A percentile compares a stretch with the other conserved stretches of the same genome.
Evolutionary conservation across 2,888 invertebrate genomes (phyloP).

Genomic region (Lycia hirtaria): DNA sequence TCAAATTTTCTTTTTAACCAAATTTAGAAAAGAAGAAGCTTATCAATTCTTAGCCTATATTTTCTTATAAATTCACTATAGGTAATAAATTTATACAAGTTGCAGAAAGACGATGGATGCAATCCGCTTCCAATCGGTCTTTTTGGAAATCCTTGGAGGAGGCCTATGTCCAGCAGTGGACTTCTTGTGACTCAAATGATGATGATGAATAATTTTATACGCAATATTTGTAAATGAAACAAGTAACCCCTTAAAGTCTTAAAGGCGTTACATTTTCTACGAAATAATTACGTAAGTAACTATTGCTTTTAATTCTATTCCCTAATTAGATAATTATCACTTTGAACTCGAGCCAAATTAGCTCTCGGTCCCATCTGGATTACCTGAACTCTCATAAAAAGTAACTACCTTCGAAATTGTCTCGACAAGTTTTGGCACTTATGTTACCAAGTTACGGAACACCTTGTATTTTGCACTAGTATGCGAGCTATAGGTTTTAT

Average conservation of each 20-base stretch:
- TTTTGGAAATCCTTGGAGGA: too few relatives aligned
- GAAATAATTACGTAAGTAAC: neutral
- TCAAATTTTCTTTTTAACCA: too few relatives aligned
- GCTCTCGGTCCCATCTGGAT: slow-evolving; percentile 5
- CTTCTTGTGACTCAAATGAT: too few relatives aligned
- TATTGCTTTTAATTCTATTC: slow-evolving; percentile 4
- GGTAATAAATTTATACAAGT: too few relatives aligned
- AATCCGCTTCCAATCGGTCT: too few relatives aligned
- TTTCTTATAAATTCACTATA: too few relatives aligned
- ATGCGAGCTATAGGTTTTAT: neutral
- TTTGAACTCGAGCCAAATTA: slow-evolving; percentile 27
- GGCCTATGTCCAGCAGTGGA: too few relatives aligned
- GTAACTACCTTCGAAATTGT: slow-evolving; percentile 16
- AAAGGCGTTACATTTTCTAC: neutral
- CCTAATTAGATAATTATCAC: slow-evolving; percentile 4
- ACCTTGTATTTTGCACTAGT: neutral
- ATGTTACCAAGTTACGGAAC: slow-evolving; percentile 4
- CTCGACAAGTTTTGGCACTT: slow-evolving; percentile 8
- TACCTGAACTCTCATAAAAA: slow-evolving; percentile 19
- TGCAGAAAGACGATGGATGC: too few relatives aligned
- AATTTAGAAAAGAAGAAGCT: too few relatives aligned
- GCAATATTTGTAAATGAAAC: neutral
- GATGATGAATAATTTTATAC: too few relatives aligned
- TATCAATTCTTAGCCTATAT: too few relatives aligned
- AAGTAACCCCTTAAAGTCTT: neutral